Percentiles rank a stretch among this genome's conserved stretches.
Evolutionary conservation across 2,797 vertebrate species (phyloP).

Genomic region (Poeciliopsis presidionis): DNA sequence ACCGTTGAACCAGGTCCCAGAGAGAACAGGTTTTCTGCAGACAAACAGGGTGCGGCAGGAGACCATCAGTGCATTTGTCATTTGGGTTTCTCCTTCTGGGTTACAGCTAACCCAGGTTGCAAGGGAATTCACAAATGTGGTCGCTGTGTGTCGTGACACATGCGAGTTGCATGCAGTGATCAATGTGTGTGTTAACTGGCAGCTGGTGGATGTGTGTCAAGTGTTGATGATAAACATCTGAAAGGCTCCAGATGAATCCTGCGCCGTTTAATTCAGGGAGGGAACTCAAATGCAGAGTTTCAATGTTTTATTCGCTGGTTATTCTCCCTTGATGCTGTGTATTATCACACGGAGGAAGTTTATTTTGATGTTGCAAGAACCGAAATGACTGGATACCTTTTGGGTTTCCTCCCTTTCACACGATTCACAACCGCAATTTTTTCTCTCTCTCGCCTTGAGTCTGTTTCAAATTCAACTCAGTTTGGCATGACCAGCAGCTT

Average conservation of each 20-base stretch:
- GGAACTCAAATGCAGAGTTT: conserved; percentile 16
- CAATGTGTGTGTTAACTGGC: conserved; percentile 36
- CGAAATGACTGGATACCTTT: conserved; percentile 30
- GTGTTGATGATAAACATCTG: conserved; percentile 40
- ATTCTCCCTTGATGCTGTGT: conserved; percentile 52
- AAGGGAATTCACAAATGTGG: conserved; percentile 70
- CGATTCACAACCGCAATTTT: conserved; percentile 1
- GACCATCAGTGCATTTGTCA: conserved; percentile 55
- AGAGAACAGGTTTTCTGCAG: conserved; percentile 74
- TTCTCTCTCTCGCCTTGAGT: background rate
- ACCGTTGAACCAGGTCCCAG: conserved; percentile 59
- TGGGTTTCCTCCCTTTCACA: conserved; percentile 29
- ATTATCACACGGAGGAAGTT: conserved; percentile 41
- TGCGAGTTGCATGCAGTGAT: conserved; percentile 31
- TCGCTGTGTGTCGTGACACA: conserved; percentile 55
- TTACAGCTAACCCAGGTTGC: conserved; percentile 43
- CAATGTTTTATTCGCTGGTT: conserved; percentile 26
- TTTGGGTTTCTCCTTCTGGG: conserved; percentile 55
- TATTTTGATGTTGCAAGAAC: conserved; percentile 43
- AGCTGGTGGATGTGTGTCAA: conserved; percentile 40
- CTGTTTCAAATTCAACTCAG: background rate
- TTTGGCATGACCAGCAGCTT: conserved; percentile 4
- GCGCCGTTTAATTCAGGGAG: conserved; percentile 29
- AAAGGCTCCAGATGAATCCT: conserved; percentile 24
- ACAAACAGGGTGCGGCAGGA: conserved; percentile 73